phyloP scores from a whole-genome alignment of 2,113 vertebrate species.

The Daboia siamensis region DNA sequence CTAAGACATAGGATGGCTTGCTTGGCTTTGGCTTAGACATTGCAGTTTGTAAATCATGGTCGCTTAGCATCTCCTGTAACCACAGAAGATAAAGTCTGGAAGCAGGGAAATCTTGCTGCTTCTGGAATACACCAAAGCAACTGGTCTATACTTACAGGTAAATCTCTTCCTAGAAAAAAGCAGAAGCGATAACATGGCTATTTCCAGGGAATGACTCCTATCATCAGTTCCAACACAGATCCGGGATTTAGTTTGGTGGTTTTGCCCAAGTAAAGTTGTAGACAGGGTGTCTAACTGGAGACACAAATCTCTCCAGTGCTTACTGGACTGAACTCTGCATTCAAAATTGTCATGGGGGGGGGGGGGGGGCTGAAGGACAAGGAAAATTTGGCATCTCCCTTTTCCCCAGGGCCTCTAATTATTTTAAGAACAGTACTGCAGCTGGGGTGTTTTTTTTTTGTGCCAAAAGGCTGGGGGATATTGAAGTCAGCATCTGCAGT shows the following conservation, averaged over 20 bases:
- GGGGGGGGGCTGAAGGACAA: not conserved
- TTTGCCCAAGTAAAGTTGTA: not conserved
- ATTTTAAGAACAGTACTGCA: conserved; percentile 36
- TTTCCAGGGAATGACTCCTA: not conserved
- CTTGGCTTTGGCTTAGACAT: not conserved
- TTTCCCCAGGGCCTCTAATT: conserved; percentile 42
- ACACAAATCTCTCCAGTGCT: not conserved
- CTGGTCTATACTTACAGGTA: not conserved
- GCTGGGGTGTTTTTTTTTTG: conserved; percentile 37
- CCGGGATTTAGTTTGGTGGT: not conserved
- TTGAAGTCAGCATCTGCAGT: conserved; percentile 63
- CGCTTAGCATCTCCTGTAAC: not conserved
- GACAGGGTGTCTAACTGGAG: not conserved
- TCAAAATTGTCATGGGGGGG: not conserved
- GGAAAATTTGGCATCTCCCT: not conserved
- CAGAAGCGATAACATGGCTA: not conserved
- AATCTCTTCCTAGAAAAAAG: not conserved
- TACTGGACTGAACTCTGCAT: not conserved
- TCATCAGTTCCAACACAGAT: not conserved
- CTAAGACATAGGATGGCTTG: not conserved
- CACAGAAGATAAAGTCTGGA: not conserved
- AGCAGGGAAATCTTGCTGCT: not conserved
- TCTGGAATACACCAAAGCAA: not conserved
- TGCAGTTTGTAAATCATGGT: not conserved
- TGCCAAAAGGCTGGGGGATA: conserved; percentile 56